phyloP scores from a whole-genome alignment of 2,797 vertebrate species.

The Anabacerthia variegaticeps region DNA sequence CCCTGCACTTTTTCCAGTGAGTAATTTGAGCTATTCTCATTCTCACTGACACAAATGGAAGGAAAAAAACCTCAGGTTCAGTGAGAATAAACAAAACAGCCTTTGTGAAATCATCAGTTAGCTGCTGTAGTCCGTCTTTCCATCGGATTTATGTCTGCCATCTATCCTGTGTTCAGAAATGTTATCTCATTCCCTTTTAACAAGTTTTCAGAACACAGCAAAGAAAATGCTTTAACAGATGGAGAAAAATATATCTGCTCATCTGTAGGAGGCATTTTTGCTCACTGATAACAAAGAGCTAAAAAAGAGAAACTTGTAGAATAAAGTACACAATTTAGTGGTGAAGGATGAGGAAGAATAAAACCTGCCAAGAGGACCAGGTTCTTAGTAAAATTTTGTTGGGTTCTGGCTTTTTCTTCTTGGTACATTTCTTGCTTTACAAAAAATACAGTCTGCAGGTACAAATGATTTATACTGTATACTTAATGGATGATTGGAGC shows the following conservation, averaged over 20 bases:
- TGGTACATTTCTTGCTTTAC: neutral
- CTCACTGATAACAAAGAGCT: neutral
- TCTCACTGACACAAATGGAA: neutral
- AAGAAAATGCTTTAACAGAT: neutral
- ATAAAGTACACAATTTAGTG: neutral
- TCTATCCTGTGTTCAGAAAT: neutral
- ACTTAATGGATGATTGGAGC: neutral
- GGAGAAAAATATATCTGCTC: neutral
- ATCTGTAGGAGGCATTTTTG: conserved; percentile 24
- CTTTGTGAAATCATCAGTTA: conserved; percentile 22
- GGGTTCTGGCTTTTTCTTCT: neutral
- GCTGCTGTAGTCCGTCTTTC: neutral
- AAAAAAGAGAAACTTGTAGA: neutral
- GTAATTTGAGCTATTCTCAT: neutral
- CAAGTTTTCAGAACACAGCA: conserved; percentile 6
- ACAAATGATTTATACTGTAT: neutral
- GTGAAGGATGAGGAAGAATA: neutral
- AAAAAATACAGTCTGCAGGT: neutral
- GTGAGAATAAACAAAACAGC: neutral
- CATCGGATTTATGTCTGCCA: neutral
- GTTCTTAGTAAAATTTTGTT: neutral
- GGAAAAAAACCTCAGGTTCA: neutral
- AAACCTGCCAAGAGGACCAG: neutral
- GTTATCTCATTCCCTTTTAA: conserved; percentile 37
- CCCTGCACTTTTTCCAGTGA: neutral